Evolutionary conservation across 2,888 invertebrate genomes (phyloP), one percentile per base, ranked within the genome.

Genomic region (Spilosoma lubricipeda): DNA sequence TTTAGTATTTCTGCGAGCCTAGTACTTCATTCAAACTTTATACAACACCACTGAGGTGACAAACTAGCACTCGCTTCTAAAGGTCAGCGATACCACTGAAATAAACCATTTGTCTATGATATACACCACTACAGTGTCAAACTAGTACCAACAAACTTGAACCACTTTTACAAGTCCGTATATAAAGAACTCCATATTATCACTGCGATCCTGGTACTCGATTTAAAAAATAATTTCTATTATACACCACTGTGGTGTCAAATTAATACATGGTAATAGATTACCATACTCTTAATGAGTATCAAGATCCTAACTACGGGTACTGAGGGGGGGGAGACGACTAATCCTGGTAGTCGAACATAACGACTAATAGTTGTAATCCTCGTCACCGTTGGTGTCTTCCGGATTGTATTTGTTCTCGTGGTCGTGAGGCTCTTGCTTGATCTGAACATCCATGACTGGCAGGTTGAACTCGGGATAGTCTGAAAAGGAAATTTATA

Each of bases 361-460:
- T 11, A 0, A 30, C 23, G 30, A 85, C 71, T 79, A 84, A 67
- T 85, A 93, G 76, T 90, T 88, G 78, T 93, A 92, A 48, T 93
- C 89, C 42, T 93, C 93, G 48, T 93, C 93, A 0, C 93, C 94
- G 83, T 94, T 94, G n/a, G 92, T 91, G 27, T 93, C 91, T 67
- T 94, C 94, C 0, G 97, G 97, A 86, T 97, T 96, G 90, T 97
- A 98, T 86, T 98, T 98, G 85, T 97, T 97, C 87, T 98, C 98
- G 67, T 97, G 97, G 71, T 97, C 97, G n/a, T 90, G 88, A 0
- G 84, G 84, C 52, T 97, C 97, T 88, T 97, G 97, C 86, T 97
- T 97, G 83, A 97, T 96, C 77, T 96, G 96, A 11, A 96, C 95
- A 76, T 96, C 96, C 85, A 97, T 96, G 73, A 97, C 96, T 36